phyloP scores from a whole-genome alignment of 2,888 invertebrate species.

The Hirtodrosophila alboralis region DNA sequence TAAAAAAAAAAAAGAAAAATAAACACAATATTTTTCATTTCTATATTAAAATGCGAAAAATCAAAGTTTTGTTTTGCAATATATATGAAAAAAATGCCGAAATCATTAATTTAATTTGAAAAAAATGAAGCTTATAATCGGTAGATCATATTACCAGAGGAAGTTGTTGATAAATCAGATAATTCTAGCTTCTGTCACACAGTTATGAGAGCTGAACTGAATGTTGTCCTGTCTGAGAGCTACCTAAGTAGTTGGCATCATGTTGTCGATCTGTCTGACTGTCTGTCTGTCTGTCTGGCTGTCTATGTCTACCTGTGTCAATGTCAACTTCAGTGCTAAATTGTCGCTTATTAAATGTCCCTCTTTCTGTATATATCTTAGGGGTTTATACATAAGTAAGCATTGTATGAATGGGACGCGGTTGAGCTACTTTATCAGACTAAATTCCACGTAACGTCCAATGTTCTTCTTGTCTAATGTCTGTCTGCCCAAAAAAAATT shows the following conservation, averaged over 20 bases:
- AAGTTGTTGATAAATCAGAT: slow-evolving; percentile 1
- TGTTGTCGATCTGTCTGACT: slow-evolving; percentile 22
- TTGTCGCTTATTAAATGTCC: slow-evolving; percentile 75
- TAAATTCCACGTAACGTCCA: slow-evolving; percentile 65
- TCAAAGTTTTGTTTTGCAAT: no score
- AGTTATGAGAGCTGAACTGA: not conserved
- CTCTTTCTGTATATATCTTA: slow-evolving; percentile 6
- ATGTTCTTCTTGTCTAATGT: slow-evolving; percentile 44
- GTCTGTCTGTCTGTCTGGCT: no score
- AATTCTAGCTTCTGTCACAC: no score
- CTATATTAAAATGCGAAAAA: no score
- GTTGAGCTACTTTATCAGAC: slow-evolving; percentile 59
- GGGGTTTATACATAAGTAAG: slow-evolving; percentile 4
- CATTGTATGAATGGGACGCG: slow-evolving; percentile 55
- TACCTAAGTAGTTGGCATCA: slow-evolving; percentile 47
- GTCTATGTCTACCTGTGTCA: slow-evolving; percentile 72
- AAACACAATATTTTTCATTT: no score
- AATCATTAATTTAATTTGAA: no score
- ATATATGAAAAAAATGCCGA: no score
- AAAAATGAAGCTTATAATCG: no score
- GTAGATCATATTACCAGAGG: not conserved
- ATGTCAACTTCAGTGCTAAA: slow-evolving; percentile 74
- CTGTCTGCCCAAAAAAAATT: slow-evolving; percentile 78
- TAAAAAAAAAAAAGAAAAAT: no score
- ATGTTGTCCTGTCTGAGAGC: slow-evolving; percentile 5